Evolutionary conservation across 2,113 vertebrate genomes (phyloP).

Genomic region (Thymallus thymallus): DNA sequence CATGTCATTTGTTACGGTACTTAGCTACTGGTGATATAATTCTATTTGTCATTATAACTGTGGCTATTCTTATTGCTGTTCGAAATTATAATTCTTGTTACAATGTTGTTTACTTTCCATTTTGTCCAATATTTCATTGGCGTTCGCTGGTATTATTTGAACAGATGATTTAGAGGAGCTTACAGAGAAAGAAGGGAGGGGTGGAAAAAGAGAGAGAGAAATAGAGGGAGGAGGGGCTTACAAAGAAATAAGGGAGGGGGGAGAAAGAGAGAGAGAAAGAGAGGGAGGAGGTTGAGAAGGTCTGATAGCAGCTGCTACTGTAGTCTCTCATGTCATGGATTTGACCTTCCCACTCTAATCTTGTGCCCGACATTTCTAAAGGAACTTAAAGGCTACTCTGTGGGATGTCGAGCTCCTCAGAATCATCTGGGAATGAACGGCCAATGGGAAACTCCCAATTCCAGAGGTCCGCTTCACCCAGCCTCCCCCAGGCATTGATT

Average conservation of each 20-base stretch:
- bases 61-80: constrained; percentile 54
- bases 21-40: constrained; percentile 49
- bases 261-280: neutral
- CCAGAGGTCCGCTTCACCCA: constrained; percentile 18
- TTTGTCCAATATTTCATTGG: constrained; percentile 5
- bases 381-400: constrained; percentile 26
- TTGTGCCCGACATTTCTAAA: constrained; percentile 39
- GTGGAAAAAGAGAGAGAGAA: constrained; percentile 3
- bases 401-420: constrained; percentile 24
- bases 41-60: constrained; percentile 47
- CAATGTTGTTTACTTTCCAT: constrained; percentile 41
- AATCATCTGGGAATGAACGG: constrained; percentile 21
- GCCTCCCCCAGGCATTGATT: constrained; percentile 18
- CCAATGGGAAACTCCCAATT: constrained; percentile 25
- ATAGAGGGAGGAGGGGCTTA: constrained; percentile 1
- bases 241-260: neutral
- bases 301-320: neutral
- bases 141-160: constrained; percentile 24
- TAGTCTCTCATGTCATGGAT: constrained; percentile 6
- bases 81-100: constrained; percentile 46
- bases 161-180: constrained; percentile 23
- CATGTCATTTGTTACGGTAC: constrained; percentile 48
- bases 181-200: constrained; percentile 4
- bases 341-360: constrained; percentile 41
- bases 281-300: neutral